phyloP scores from a whole-genome alignment of 1,140 invertebrate genomes.

The Branchinecta lindahli region DNA sequence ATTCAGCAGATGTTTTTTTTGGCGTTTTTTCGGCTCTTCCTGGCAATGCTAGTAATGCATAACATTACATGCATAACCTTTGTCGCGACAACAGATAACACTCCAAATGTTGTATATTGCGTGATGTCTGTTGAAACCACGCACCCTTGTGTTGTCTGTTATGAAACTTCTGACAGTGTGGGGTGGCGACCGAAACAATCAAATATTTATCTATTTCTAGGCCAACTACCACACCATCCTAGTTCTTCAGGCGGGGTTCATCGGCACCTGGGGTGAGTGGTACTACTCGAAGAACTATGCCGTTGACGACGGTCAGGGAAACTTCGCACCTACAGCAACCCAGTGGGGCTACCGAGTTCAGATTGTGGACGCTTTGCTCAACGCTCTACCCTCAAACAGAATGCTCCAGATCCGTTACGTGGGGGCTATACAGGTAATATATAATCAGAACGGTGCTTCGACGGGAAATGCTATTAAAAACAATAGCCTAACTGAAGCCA shows the following conservation, averaged over 20 bases:
- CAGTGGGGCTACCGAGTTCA: conserved; percentile 7
- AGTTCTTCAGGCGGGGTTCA: conserved; percentile 16
- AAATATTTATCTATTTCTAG: background rate
- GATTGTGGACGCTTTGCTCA: conserved; percentile 12
- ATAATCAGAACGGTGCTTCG: background rate
- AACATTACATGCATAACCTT: too few species aligned
- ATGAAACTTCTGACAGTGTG: too few species aligned
- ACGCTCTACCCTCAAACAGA: background rate
- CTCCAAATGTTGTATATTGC: too few species aligned
- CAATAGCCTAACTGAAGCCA: too few species aligned
- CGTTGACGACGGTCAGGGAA: background rate
- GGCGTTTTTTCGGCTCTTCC: too few species aligned
- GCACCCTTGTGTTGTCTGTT: too few species aligned
- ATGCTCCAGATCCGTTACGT: conserved; percentile 15
- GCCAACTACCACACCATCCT: conserved; percentile 6
- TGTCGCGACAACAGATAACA: too few species aligned
- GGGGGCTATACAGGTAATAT: conserved; percentile 13
- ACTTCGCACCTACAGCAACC: background rate
- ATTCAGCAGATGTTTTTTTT: too few species aligned
- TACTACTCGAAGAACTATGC: conserved; percentile 17
- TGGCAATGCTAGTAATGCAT: too few species aligned
- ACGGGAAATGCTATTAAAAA: too few species aligned
- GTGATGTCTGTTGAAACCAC: too few species aligned
- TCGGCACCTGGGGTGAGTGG: conserved; percentile 18
- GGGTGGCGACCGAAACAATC: too few species aligned